These are phyloP conservation scores for Periplaneta americana DNA, from an alignment of 1,140 invertebrate genomes.

Conservation along the genomic window DNA sequence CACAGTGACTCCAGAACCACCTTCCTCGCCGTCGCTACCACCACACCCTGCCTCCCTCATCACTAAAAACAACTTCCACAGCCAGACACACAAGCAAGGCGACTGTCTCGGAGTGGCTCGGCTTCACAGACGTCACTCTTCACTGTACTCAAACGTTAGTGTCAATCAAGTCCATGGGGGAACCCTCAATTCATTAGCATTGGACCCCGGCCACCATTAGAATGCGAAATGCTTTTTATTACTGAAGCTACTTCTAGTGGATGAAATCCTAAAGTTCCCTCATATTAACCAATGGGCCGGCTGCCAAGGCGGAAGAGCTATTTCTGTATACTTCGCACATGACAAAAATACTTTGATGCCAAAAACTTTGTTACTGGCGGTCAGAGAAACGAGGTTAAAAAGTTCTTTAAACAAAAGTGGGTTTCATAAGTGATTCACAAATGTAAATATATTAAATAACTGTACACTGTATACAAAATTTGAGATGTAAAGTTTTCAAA, in stretches of 20 bases:
- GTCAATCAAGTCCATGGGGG: no score
- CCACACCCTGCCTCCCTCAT: neutral
- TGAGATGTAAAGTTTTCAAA: no score
- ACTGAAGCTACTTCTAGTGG: neutral
- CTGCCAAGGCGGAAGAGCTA: neutral
- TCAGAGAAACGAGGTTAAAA: neutral
- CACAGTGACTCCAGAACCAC: neutral
- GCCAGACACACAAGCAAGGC: neutral
- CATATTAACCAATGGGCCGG: neutral
- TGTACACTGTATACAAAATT: no score
- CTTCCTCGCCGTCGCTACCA: neutral
- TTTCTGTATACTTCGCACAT: neutral
- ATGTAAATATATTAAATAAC: no score
- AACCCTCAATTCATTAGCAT: no score
- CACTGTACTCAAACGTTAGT: no score
- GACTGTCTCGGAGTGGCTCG: neutral
- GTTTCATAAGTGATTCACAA: no score
- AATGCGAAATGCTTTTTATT: neutral
- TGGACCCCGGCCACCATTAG: no score
- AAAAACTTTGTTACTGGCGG: neutral
- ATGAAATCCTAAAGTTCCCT: neutral
- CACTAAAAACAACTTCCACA: neutral
- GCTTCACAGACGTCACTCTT: neutral
- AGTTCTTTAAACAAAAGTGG: no score
- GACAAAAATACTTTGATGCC: neutral